Conservation (phyloP, 1,140 invertebrate genomes). For the Ostrea denselamellosa region DNA sequence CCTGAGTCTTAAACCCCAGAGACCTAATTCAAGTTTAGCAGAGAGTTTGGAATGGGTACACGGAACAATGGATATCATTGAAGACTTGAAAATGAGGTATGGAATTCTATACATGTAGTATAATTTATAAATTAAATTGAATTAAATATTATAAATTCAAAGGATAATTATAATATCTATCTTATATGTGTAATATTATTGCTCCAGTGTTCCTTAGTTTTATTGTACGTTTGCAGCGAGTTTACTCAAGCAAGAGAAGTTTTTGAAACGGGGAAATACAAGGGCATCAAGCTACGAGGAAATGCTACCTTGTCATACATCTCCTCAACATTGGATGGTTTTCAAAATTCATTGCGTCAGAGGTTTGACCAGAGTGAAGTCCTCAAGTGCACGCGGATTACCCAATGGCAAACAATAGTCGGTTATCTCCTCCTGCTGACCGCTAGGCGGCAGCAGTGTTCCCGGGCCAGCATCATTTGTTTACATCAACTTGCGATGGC, state of each 20-base stretch:
- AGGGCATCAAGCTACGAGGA: neutral
- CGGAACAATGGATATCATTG: neutral
- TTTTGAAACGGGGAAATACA: neutral
- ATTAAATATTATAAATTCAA: neutral
- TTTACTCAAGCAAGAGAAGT: neutral
- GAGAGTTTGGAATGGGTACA: constrained; percentile 3
- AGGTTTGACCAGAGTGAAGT: constrained; percentile 15
- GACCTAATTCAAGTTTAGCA: neutral
- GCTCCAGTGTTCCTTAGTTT: neutral
- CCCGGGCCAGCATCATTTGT: no score
- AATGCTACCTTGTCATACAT: constrained; percentile 1
- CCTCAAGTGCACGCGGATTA: constrained; percentile 12
- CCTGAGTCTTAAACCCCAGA: constrained; percentile 31
- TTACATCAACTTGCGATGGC: no score
- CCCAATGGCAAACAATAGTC: no score
- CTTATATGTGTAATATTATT: neutral
- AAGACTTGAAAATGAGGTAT: constrained; percentile 33
- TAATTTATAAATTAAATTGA: no score
- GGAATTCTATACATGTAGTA: neutral
- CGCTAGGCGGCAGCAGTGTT: no score
- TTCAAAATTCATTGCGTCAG: neutral
- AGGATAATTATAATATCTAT: neutral
- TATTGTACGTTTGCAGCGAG: neutral
- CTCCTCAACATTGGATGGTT: neutral
- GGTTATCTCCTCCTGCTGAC: no score